These are phyloP conservation scores for Ichneumoninae sp. DNA, from an alignment of 2,888 invertebrate species.

Conservation along the genomic window DNA sequence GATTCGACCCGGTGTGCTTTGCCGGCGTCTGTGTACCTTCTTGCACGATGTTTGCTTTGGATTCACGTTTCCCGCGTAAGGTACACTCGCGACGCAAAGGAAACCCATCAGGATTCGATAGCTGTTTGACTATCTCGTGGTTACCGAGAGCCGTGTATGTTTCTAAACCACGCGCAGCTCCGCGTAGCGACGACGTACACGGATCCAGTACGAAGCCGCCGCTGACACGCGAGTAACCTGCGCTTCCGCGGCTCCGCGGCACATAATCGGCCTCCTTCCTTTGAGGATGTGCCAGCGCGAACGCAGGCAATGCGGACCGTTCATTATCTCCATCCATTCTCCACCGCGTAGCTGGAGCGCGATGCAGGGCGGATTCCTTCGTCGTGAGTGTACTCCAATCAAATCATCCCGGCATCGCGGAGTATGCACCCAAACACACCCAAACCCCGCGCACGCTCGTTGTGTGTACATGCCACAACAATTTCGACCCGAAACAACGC, in stretches of 20 bases:
- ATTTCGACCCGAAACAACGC: constrained; percentile 3
- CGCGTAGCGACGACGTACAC: no score
- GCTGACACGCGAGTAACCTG: constrained; percentile 17
- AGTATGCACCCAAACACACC: background rate
- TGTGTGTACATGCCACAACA: background rate
- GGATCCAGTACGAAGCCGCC: background rate
- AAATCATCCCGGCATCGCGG: constrained; percentile 1
- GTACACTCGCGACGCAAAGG: constrained; percentile 19
- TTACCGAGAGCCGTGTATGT: background rate
- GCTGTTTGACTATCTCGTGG: constrained; percentile 25
- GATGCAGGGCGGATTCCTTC: constrained; percentile 4
- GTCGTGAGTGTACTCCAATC: background rate
- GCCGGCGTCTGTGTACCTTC: background rate
- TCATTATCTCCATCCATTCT: constrained; percentile 46
- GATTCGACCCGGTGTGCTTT: background rate
- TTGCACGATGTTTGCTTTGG: background rate
- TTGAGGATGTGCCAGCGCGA: constrained; percentile 23
- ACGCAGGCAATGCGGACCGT: constrained; percentile 17
- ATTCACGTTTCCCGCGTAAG: background rate
- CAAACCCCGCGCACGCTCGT: background rate
- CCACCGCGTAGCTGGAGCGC: background rate
- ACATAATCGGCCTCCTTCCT: constrained; percentile 36
- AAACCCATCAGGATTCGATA: constrained; percentile 34
- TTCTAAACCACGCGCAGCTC: background rate
- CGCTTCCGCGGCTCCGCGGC: background rate